Evolutionary conservation across 1,140 invertebrate species (phyloP).

Genomic region (Drosophila repleta): DNA sequence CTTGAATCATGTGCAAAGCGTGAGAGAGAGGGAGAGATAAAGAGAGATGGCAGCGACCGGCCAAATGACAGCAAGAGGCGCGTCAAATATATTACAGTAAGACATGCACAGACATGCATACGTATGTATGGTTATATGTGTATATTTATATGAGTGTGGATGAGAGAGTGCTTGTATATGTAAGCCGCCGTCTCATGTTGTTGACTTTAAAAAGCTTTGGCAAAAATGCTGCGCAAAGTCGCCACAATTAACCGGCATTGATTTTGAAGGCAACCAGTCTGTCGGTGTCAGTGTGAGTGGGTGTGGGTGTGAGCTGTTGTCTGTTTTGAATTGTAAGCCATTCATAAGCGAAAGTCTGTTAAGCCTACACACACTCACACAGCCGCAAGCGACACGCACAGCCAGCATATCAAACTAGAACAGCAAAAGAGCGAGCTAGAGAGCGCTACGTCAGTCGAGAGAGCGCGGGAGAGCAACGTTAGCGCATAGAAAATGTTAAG

Average conservation of each 20-base stretch:
- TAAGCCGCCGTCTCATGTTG: slow-evolving; percentile 26
- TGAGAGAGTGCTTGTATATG: not conserved
- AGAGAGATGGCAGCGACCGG: not conserved
- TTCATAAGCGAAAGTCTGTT: slow-evolving; percentile 39
- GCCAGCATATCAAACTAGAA: slow-evolving; percentile 36
- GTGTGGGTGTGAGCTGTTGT: slow-evolving; percentile 28
- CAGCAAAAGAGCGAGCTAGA: not conserved
- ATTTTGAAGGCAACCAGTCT: slow-evolving; percentile 63
- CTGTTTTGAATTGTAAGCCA: slow-evolving; percentile 28
- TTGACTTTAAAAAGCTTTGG: slow-evolving; percentile 42
- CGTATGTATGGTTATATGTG: not conserved
- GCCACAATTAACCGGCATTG: slow-evolving; percentile 68
- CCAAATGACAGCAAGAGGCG: slow-evolving; percentile 15
- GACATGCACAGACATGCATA: not conserved
- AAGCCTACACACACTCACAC: slow-evolving; percentile 12
- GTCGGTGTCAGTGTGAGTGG: slow-evolving; percentile 10
- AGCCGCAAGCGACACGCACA: slow-evolving; percentile 5
- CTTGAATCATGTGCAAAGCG: slow-evolving; percentile 42
- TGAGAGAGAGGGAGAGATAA: no score
- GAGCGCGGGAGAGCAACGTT: slow-evolving; percentile 3
- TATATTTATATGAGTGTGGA: slow-evolving; percentile 10
- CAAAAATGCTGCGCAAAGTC: slow-evolving; percentile 55
- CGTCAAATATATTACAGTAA: slow-evolving; percentile 26
- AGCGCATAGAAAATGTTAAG: slow-evolving; percentile 44
- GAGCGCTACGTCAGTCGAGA: not conserved